These are phyloP conservation scores for Lophius piscatorius DNA, from an alignment of 2,113 vertebrate genomes.

Conservation along the genomic window DNA sequence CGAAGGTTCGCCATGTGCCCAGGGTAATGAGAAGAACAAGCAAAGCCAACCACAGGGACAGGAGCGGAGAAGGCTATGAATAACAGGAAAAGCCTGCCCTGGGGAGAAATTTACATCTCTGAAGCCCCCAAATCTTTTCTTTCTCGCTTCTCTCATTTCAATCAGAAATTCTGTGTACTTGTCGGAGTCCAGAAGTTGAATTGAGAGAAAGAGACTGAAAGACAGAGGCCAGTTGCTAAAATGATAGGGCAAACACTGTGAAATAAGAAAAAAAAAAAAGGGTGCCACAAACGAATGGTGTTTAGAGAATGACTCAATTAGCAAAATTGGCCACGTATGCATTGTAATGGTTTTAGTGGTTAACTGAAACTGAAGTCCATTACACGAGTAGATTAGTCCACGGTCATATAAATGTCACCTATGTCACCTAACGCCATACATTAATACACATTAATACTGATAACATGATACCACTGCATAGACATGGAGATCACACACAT, in stretches of 20 bases:
- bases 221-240: constrained; percentile 18
- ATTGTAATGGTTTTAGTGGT: constrained; percentile 17
- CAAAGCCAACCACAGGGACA: constrained; percentile 65
- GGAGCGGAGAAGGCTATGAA: constrained; percentile 60
- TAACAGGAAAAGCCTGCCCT: constrained; percentile 73
- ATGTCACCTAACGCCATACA: constrained; percentile 7
- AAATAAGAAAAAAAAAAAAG: not conserved
- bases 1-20: constrained; percentile 71
- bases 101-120: constrained; percentile 70
- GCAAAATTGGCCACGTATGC: constrained; percentile 7
- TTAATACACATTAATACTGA: constrained; percentile 12
- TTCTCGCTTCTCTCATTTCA: constrained; percentile 36
- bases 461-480: constrained; percentile 9
- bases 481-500: not conserved
- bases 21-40: constrained; percentile 79
- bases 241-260: constrained; percentile 4
- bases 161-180: constrained; percentile 38
- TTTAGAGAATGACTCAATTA: not conserved
- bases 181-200: constrained; percentile 34
- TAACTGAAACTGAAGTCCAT: constrained; percentile 18
- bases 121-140: constrained; percentile 35
- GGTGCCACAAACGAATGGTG: not conserved
- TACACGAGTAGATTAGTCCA: constrained; percentile 18
- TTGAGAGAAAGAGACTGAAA: constrained; percentile 6
- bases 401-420: constrained; percentile 27